Evolutionary conservation across 2,797 vertebrate genomes (phyloP).

Genomic region (Oophaga sylvatica): DNA sequence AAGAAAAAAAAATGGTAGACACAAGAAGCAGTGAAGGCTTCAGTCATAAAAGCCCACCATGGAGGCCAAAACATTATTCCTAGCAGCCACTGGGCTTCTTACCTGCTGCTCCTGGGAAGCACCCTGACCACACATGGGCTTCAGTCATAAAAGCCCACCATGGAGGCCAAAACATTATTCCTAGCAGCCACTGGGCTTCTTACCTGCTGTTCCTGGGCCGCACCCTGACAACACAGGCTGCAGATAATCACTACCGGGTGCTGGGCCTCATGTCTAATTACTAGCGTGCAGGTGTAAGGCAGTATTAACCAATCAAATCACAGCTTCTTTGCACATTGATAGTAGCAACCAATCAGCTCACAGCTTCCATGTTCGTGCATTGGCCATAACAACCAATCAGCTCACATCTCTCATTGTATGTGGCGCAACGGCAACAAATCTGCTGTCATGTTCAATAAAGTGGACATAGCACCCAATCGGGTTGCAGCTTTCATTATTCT

Average conservation of each 20-base stretch:
- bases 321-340: neutral
- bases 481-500: neutral
- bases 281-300: neutral
- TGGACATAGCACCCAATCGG: neutral
- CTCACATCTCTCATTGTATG: neutral
- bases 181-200: neutral
- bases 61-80: neutral
- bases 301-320: neutral
- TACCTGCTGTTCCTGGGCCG: neutral
- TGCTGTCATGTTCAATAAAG: neutral
- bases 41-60: neutral
- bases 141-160: neutral
- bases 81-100: neutral
- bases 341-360: neutral
- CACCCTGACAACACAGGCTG: neutral
- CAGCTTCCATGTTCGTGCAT: no score
- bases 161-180: no score
- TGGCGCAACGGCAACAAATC: no score
- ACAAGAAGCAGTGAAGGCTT: no score
- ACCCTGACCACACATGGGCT: no score
- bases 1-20: no score
- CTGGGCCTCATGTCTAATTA: neutral
- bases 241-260: neutral
- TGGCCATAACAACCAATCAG: neutral
- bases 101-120: no score